Evolutionary conservation across 2,113 vertebrate genomes (phyloP), one percentile per base, ranked within the genome.

Genomic region (Dendropsophus ebraccatus): DNA sequence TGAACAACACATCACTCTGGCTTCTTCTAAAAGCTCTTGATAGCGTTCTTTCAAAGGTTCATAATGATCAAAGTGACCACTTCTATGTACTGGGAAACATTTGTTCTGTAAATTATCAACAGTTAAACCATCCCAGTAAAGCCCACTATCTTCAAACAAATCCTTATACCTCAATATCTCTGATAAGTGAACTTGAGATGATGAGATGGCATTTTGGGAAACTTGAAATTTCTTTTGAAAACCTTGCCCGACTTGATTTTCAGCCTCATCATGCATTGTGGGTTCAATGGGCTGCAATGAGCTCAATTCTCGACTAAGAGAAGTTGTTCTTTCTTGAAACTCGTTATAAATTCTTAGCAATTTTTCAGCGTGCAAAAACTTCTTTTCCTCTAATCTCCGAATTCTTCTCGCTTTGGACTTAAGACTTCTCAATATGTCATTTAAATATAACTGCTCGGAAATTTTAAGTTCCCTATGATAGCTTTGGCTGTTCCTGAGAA

Each of bases 401-500:
- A 95, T 90, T 83, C 90, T 92, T 23, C 82, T 89, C 52, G 95
- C 91, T 88, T 95, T 95, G 0, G 90, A 94, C 88, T 94, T 94
- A 52, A 99, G 94, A 87, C 88, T 88, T 76, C 88, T 91, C 37
- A 99, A 92, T 3, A 92, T 96, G 83, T 96, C 92, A 73, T 86
- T 91, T 60, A 99, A 92, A 90, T 93, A 94, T 0, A 95, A 87
- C 35, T 92, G 95, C 87, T 99, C 96, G 14, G 92, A 92, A 50
- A 96, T 72, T 86, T 89, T 96, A 14, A 97, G 94, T 37, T 96
- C 95, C 47, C 91, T 78, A 52, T 87, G 88, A 56, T 94, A 89
- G 70, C 94, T 90, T 87, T 88, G 90, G 32, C 92, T 95, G 45
- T 94, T 95, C 79, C 91, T 93, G 11, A 94, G 87, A 62, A 94